Base-by-base conservation (phyloP, 2,888 invertebrate species). In the Nymphalis urticae region DNA sequence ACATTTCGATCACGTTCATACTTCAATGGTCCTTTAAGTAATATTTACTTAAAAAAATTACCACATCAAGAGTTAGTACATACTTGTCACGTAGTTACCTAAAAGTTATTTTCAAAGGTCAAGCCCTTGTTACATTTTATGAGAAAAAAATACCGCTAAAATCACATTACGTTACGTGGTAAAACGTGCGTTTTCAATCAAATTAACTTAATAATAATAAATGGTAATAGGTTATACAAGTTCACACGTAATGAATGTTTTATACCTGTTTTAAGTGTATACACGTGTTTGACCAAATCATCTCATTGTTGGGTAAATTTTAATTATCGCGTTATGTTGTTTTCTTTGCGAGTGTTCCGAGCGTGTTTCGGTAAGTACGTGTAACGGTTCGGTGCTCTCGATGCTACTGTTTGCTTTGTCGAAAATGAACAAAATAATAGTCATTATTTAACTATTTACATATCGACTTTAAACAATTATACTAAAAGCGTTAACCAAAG, bases 41-140 rank as follows among this genome's bases (percentile, higher is more conserved):
- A 58, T n/a, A 58, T 58, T 58, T 58, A 32, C 19, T 36, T n/a
- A 42, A 19, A 42, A 58, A 58, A 58, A 42, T 10, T 21, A 48
- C n/a, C 48, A 47, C 47, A 27, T 64, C 54, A 54, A 6, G 9
- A 47, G 47, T 54, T 47, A 36, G 24, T 48, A 48, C 51, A 24
- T 54, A 54, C 56, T 64, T 56, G 64, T 54, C 64, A 64, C 64
- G 64, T 64, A 48, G 42, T 50, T 50, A 19, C 50, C 58, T 42
- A 64, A 56, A 19, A 53, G 54, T 54, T 42, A 16, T 32, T 64
- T 64, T 47, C 17, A 56, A 27, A 56, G 64, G 64, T 64, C 56
- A 56, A 54, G 63, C 24, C 32, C 13, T 47, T 27, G 27, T 13
- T 56, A 32, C 27, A 24, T 56, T 54, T 47, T 63, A 42, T 21